Percentiles rank a stretch among this genome's conserved stretches.
phyloP scores from a whole-genome alignment of 2,797 vertebrate species.

The Gymnocypris eckloni region DNA sequence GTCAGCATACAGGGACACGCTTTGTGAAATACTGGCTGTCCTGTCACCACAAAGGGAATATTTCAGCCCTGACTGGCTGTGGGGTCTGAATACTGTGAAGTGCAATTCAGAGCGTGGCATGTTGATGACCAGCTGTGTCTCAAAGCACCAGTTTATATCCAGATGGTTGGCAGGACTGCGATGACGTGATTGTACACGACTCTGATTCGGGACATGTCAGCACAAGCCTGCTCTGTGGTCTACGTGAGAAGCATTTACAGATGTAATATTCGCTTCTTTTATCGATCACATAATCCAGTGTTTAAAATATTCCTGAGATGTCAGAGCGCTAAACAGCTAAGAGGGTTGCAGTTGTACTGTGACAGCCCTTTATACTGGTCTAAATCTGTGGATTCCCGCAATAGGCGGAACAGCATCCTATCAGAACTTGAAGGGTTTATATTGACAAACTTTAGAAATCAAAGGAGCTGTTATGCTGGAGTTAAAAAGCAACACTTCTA shows the following conservation, averaged over 20 bases:
- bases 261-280: constrained; percentile 47
- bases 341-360: background rate
- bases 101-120: constrained; percentile 22
- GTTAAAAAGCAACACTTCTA: constrained; percentile 3
- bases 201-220: constrained; percentile 49
- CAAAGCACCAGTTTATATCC: constrained; percentile 35
- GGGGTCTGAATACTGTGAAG: constrained; percentile 5
- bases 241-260: constrained; percentile 36
- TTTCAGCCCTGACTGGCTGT: constrained; percentile 1
- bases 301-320: constrained; percentile 35
- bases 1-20: constrained; percentile 32
- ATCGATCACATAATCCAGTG: constrained; percentile 44
- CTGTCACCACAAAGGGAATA: constrained; percentile 16
- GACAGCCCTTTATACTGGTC: constrained; percentile 12
- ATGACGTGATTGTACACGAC: constrained; percentile 7
- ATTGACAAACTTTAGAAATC: background rate
- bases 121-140: constrained; percentile 44
- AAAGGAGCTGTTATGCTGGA: background rate
- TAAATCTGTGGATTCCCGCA: background rate
- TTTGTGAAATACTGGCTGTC: constrained; percentile 19
- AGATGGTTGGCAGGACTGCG: constrained; percentile 31
- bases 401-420: background rate
- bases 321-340: constrained; percentile 20
- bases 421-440: background rate
- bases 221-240: constrained; percentile 42